These are phyloP conservation scores for Drosophila ogumai DNA, from an alignment of 1,140 invertebrate species.

Conservation along the genomic window DNA sequence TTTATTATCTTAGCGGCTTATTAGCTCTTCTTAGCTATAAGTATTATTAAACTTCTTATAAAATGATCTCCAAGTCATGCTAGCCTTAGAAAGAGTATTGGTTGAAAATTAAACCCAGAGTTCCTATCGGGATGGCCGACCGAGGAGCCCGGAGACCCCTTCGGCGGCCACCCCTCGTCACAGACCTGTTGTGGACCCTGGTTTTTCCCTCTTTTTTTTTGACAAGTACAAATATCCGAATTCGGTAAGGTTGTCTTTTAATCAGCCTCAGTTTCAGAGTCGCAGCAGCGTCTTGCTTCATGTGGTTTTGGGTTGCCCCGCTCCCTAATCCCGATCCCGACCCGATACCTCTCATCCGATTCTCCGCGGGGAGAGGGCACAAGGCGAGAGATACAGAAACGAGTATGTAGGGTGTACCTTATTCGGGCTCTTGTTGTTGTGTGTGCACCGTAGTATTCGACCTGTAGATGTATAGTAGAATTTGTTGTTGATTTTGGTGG, in stretches of 20 bases:
- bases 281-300: constrained; percentile 64
- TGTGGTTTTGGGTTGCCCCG: constrained; percentile 64
- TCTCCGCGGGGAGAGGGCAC: constrained; percentile 6
- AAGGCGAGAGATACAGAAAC: constrained; percentile 22
- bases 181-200: constrained; percentile 43
- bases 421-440: constrained; percentile 44
- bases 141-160: constrained; percentile 15
- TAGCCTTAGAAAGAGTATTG: constrained; percentile 13
- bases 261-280: constrained; percentile 63
- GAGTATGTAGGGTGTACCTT: constrained; percentile 20
- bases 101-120: constrained; percentile 44
- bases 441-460: constrained; percentile 44
- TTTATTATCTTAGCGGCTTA: neutral
- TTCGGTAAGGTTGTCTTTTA: constrained; percentile 84
- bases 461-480: constrained; percentile 38
- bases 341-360: constrained; percentile 28
- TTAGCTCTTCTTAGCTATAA: neutral
- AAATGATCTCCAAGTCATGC: neutral
- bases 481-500: constrained; percentile 54
- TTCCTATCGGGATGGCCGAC: constrained; percentile 43
- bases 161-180: constrained; percentile 20
- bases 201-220: constrained; percentile 50
- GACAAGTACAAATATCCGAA: constrained; percentile 84
- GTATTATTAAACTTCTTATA: neutral
- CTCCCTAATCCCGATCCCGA: constrained; percentile 5